These are phyloP conservation scores for Acinonyx jubatus DNA, from an alignment of 2,113 vertebrate genomes.

Conservation along the genomic window DNA sequence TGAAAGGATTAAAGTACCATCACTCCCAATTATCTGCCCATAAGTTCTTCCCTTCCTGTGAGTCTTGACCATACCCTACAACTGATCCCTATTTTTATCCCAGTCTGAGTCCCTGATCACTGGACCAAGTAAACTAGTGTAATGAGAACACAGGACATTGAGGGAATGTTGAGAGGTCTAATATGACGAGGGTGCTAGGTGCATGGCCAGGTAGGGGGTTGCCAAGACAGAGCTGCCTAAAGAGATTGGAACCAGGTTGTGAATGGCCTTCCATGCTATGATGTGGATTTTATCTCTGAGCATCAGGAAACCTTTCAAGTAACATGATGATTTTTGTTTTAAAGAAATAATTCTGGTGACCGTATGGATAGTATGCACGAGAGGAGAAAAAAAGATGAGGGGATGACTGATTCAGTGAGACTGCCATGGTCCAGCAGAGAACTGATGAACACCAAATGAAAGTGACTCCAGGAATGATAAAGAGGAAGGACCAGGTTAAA, in stretches of 20 bases:
- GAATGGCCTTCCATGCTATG: not conserved
- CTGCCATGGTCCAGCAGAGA: not conserved
- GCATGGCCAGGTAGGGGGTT: not conserved
- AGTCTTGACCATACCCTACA: constrained; percentile 12
- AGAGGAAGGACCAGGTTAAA: not conserved
- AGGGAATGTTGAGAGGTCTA: not conserved
- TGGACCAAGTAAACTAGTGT: not conserved
- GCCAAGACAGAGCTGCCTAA: not conserved
- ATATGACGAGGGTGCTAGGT: not conserved
- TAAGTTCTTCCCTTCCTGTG: constrained; percentile 13
- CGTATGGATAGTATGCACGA: not conserved
- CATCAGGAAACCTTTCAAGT: not conserved
- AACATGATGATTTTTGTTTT: not conserved
- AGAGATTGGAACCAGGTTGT: not conserved
- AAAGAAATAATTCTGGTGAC: constrained; percentile 33
- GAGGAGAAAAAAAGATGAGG: not conserved
- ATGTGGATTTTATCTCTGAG: not conserved
- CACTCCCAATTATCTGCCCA: not conserved
- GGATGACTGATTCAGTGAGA: not conserved
- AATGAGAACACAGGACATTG: not conserved
- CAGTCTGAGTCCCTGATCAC: not conserved
- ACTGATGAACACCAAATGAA: not conserved
- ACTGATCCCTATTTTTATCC: not conserved
- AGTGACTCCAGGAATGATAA: not conserved
- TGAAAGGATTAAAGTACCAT: constrained; percentile 71